phyloP scores from a whole-genome alignment of 30 jellyfish, hydroid and myxozoan species.

The Aurelia aurita complex sp. Pacific region DNA sequence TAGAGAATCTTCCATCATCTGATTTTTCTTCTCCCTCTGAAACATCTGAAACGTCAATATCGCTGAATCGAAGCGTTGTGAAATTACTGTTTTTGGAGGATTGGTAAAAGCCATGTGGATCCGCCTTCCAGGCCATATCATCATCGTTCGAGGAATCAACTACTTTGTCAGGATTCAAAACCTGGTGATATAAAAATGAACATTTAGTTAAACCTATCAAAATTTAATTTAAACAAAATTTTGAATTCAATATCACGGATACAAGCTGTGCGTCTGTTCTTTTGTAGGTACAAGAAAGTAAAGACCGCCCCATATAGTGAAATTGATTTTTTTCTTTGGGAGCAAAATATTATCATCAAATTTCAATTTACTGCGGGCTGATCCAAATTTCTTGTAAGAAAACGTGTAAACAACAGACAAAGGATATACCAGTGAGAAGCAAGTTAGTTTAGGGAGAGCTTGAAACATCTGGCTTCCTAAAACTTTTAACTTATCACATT shows the following conservation, averaged over 20 bases:
- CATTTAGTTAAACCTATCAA: background rate
- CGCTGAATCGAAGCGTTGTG: background rate
- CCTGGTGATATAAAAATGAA: background rate
- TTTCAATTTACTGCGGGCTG: no score
- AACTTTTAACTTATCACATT: no score
- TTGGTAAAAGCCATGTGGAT: slow-evolving; percentile 46
- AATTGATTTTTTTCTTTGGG: no score
- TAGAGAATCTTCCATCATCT: background rate
- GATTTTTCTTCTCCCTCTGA: background rate
- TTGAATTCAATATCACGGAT: background rate
- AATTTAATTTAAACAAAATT: background rate
- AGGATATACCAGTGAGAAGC: no score
- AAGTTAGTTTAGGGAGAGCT: no score
- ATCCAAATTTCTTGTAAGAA: no score
- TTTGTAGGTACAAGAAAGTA: no score
- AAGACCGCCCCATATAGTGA: no score
- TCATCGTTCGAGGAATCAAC: background rate
- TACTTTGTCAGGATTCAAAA: background rate
- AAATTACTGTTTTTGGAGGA: slow-evolving; percentile 15
- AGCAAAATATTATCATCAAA: no score
- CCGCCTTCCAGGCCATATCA: slow-evolving; percentile 37
- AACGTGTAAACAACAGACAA: no score
- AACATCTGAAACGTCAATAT: background rate
- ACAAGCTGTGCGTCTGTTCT: no score
- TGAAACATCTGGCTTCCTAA: no score